Conservation (phyloP, 2,888 invertebrate genomes). For the Aspidiotus destructor region DNA sequence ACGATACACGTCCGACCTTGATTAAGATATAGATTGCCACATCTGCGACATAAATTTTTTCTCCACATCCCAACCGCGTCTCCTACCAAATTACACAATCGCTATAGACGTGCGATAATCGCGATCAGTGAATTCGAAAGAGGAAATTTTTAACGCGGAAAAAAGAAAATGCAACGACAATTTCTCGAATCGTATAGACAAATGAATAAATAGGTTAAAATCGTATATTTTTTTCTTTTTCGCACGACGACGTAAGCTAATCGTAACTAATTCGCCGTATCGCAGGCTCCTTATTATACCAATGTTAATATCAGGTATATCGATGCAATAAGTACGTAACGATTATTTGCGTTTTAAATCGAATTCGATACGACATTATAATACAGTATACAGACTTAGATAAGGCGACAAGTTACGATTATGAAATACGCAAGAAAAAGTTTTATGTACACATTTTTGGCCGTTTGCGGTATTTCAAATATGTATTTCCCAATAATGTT, state of each 20-base stretch:
- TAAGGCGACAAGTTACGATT: not conserved
- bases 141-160: not conserved
- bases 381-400: conserved; percentile 3
- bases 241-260: not conserved
- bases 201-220: conserved; percentile 29
- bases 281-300: conserved; percentile 14
- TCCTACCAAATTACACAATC: too few species aligned
- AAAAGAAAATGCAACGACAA: conserved; percentile 6
- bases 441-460: not conserved
- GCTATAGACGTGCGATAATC: not conserved
- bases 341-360: conserved; percentile 29
- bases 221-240: not conserved
- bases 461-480: too few species aligned
- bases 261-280: conserved; percentile 31
- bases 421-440: not conserved
- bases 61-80: too few species aligned
- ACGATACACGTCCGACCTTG: too few species aligned
- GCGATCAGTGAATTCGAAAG: conserved; percentile 1
- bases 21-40: too few species aligned
- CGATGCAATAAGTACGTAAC: conserved; percentile 20
- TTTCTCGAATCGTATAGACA: conserved; percentile 16
- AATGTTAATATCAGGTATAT: conserved; percentile 23
- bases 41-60: too few species aligned
- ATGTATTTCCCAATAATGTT: too few species aligned
- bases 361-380: conserved; percentile 28